phyloP scores from a whole-genome alignment of 2,797 vertebrate genomes.

The Micromesistius poutassou region DNA sequence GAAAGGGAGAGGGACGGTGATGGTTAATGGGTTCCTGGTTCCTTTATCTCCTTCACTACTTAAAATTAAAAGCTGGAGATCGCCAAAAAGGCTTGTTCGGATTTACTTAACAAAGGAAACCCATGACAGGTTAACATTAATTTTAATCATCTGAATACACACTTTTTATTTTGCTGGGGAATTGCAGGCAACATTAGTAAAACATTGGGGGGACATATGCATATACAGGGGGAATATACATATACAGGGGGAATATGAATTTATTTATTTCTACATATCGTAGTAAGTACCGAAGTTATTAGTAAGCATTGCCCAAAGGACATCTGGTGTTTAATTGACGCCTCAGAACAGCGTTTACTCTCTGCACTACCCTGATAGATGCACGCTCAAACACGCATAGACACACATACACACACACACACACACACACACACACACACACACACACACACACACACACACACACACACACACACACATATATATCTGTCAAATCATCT shows the following conservation, averaged over 20 bases:
- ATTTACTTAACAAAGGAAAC: too few relatives aligned
- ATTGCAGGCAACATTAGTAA: background rate
- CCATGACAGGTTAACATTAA: too few relatives aligned
- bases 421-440: background rate
- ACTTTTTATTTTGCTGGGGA: background rate
- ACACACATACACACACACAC: background rate
- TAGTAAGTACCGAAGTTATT: background rate
- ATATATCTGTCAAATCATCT: too few relatives aligned
- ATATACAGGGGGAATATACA: too few relatives aligned
- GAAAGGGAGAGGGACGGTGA: background rate
- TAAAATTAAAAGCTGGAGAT: background rate
- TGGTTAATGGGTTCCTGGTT: too few relatives aligned
- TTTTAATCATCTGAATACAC: too few relatives aligned
- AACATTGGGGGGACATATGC: too few relatives aligned
- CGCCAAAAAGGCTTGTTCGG: too few relatives aligned
- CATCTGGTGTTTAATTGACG: conserved; percentile 8
- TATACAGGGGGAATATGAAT: background rate
- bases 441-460: background rate
- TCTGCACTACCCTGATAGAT: background rate
- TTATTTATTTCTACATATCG: conserved; percentile 22
- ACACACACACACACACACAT: background rate
- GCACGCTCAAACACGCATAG: background rate
- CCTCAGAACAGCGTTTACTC: background rate
- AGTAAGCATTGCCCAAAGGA: background rate
- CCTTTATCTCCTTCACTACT: too few relatives aligned